Base-by-base conservation (phyloP, 2,888 invertebrate genomes). In the Hyles lineata region DNA sequence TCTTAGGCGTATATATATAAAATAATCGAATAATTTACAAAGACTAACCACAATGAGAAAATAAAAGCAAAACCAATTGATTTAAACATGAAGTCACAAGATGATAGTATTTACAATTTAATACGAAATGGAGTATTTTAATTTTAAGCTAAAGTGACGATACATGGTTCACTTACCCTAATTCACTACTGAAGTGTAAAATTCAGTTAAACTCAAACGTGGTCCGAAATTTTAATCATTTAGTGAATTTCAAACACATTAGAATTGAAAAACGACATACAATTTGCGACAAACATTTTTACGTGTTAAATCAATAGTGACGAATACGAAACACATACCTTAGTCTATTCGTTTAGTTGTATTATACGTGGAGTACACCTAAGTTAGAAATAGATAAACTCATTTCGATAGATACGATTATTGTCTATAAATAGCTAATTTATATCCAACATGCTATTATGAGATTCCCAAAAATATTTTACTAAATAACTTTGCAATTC, bases 1-100 rank as follows among this genome's bases (percentile, higher is more conserved):
- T 85, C 82, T 85, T 89, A 91, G 88, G 91, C 91, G 75, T 82
- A 83, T 84, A 83, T 79, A 78, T 78, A 75, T 76, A 80, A 80
- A 83, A 80, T 74, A 82, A 77, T 35, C 59, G 59, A 55, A 69
- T 70, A 59, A 7, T 23, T 32, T 43, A 70, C 59, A 60, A 7
- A 32, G 19, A 55, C 55, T 50, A 50, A 8, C 43, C 8, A 50
- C 23, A 67, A 67, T 50, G 11, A 50, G 50, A 50, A 67, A 67
- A 43, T 21, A 67, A 50, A 50, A 11, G 35, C 23, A 11, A 23
- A 63, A 35, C n/a, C 9, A n/a, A 35, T 17, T n/a, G 19, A 9
- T 63, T 23, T 43, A 23, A 67, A 21, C 60, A 60, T 67, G 67
- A 67, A 50, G 23, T 67, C 50, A 67, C 60, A 21, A 67, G n/a